Conservation (phyloP, 2,888 invertebrate species). For the Bombyx huttoni region DNA sequence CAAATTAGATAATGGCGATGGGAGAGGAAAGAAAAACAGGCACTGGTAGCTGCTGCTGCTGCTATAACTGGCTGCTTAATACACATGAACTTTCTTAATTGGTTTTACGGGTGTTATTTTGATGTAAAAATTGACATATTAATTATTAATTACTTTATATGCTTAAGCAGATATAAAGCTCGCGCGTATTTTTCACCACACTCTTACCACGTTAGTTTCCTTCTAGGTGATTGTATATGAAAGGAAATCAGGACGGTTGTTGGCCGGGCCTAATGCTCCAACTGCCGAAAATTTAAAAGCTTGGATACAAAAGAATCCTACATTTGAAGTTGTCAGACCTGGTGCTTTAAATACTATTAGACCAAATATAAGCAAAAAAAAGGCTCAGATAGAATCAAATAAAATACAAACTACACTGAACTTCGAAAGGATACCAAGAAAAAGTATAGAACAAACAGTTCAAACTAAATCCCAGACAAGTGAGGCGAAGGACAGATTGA, state of each 20-base stretch:
- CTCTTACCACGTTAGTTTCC: not conserved
- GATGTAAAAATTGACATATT: no score
- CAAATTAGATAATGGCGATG: no score
- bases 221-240: conserved; percentile 86
- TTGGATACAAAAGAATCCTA: conserved; percentile 90
- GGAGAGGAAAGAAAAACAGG: no score
- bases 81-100: no score
- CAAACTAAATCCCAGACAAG: conserved; percentile 18
- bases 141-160: no score
- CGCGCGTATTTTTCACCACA: not conserved
- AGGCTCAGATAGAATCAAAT: conserved; percentile 26
- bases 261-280: conserved; percentile 87
- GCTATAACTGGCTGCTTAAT: no score
- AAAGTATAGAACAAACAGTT: conserved; percentile 25
- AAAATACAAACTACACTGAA: conserved; percentile 66
- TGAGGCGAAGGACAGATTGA: conserved; percentile 30
- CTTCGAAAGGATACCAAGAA: conserved; percentile 52
- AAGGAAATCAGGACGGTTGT: conserved; percentile 80
- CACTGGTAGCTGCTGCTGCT: no score
- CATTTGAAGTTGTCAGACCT: conserved; percentile 85
- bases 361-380: conserved; percentile 43
- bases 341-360: conserved; percentile 66
- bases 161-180: no score
- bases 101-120: no score
- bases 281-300: conserved; percentile 82